Base-by-base conservation (phyloP, 1,140 invertebrate genomes). In the Orchestia grillus region DNA sequence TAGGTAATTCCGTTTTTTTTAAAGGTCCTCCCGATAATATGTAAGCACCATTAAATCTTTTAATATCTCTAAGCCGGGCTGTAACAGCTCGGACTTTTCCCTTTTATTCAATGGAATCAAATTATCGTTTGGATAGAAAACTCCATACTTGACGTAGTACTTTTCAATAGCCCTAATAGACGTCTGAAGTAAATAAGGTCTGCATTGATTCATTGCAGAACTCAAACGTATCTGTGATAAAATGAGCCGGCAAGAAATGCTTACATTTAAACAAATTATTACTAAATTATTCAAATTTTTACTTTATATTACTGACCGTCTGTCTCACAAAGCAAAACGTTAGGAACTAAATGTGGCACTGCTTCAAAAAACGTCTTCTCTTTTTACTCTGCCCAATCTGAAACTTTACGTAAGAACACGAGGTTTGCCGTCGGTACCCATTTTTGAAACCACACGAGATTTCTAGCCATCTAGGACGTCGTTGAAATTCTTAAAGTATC, bases 401-500 rank as follows among this genome's bases (percentile, higher is more conserved):
- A 90, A 41, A 44, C 43, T 44, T 90, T 90, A 44, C 88, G 88
- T 90, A 44, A 90, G 88, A 90, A 44, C 88, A 42, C 88, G 43
- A 90, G 88, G 41, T 90, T 90, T 90, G 88, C 88, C 92, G 43
- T 45, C 92, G 40, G 92, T 94, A 47, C 92, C 92, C 92, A 94
- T 94, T 94, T 94, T 94, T 94, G 92, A 94, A 45, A 94, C 92
- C 92, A 45, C 40, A 94, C 92, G 92, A 94, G 92, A 94, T 94
- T 94, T 94, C 92, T 47, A 94, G 92, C 44, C 92, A 44, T 94
- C 41, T 94, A 94, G 44, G 44, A 94, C 92, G 43, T 94, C 92
- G 92, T 94, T 94, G 92, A 94, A 94, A 94, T 94, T 94, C 44
- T 94, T 94, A 94, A 94, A 94, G 92, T 94, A 94, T 94, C 92